These are phyloP conservation scores for Hydropsyche tenuis DNA, from an alignment of 1,140 invertebrate species.

Conservation along the genomic window DNA sequence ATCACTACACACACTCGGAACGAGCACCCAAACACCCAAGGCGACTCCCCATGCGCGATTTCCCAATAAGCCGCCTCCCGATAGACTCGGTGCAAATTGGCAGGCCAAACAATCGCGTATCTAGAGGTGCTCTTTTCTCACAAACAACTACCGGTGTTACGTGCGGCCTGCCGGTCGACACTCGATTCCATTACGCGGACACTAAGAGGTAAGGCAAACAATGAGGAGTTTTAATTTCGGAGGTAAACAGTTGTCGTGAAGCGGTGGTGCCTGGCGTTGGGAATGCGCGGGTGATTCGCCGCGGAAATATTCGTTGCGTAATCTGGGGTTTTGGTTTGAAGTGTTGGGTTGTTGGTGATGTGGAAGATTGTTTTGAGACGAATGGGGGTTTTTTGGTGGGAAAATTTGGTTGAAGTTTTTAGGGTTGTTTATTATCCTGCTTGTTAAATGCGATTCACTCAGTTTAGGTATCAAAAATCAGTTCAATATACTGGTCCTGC, in stretches of 20 bases:
- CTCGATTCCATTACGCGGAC: conserved; percentile 37
- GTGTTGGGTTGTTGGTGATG: too few species aligned
- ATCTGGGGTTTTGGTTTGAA: not conserved
- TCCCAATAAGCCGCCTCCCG: conserved; percentile 14
- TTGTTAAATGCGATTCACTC: too few species aligned
- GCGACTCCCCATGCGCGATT: not conserved
- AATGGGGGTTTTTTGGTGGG: too few species aligned
- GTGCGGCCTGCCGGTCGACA: conserved; percentile 19
- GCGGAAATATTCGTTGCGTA: conserved; percentile 22
- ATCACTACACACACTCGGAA: too few species aligned
- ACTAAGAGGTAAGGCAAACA: conserved; percentile 39
- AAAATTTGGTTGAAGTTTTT: too few species aligned
- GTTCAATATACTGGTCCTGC: too few species aligned
- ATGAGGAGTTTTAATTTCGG: conserved; percentile 36
- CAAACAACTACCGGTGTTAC: conserved; percentile 33
- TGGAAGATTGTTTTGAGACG: too few species aligned
- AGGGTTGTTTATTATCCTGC: too few species aligned
- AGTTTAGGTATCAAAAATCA: too few species aligned
- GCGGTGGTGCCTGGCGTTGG: conserved; percentile 9
- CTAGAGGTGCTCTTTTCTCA: conserved; percentile 24
- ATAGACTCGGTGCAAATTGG: conserved; percentile 8
- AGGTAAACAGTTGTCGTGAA: conserved; percentile 29
- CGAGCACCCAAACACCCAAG: too few species aligned
- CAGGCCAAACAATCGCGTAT: conserved; percentile 15
- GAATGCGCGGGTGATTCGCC: not conserved